These are phyloP conservation scores for Sisor rabdophorus DNA, from an alignment of 2,113 vertebrate species.

Conservation along the genomic window DNA sequence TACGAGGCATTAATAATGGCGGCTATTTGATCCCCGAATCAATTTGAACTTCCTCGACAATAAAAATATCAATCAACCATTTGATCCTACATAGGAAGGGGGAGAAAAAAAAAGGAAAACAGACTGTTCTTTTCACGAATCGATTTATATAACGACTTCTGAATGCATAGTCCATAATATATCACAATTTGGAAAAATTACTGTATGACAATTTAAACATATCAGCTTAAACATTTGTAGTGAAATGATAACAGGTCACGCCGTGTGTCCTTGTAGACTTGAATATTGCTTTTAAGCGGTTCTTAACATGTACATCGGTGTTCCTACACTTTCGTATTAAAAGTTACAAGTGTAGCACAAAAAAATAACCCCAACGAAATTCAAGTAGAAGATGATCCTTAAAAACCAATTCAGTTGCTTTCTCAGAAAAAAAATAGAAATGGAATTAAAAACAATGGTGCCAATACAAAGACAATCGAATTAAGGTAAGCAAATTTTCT, in stretches of 20 bases:
- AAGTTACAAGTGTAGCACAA: background rate
- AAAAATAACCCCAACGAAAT: conserved; percentile 10
- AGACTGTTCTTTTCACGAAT: conserved; percentile 18
- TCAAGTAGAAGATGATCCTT: conserved; percentile 29
- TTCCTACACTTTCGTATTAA: conserved; percentile 9
- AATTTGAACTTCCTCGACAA: conserved; percentile 55
- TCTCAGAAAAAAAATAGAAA: background rate
- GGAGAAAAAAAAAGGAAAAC: conserved; percentile 11
- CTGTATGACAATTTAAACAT: conserved; percentile 15
- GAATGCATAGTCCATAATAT: conserved; percentile 34
- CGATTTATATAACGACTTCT: conserved; percentile 29
- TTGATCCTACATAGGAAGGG: conserved; percentile 51
- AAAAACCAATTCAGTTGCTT: background rate
- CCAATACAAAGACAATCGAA: conserved; percentile 7
- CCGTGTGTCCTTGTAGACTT: conserved; percentile 1
- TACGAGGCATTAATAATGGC: conserved; percentile 60
- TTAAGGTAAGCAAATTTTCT: conserved; percentile 4
- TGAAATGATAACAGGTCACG: conserved; percentile 8
- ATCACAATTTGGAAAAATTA: conserved; percentile 25
- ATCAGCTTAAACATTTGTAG: background rate
- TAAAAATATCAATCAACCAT: conserved; percentile 59
- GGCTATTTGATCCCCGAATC: conserved; percentile 56
- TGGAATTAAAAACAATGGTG: background rate
- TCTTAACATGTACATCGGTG: conserved; percentile 16
- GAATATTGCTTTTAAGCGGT: conserved; percentile 37